Base-by-base conservation (phyloP, 2,797 vertebrate genomes). In the Dipus sagitta region DNA sequence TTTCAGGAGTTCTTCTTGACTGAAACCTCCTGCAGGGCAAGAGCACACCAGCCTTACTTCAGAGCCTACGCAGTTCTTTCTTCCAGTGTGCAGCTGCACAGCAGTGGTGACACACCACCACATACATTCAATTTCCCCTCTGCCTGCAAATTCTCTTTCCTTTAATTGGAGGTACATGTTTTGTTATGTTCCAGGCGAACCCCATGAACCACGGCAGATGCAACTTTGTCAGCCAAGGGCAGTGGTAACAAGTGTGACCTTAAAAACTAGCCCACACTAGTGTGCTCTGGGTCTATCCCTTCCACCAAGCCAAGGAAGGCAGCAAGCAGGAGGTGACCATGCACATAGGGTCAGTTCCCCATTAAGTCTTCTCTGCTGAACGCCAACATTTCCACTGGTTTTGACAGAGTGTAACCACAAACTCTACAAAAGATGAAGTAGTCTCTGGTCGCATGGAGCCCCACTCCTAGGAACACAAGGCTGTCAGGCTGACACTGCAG, bases 1-100 rank as follows among this genome's bases (percentile, higher is more conserved):
- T 96, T 99, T 99, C 1, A 99, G 98, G 77, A 99, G 97, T 86
- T 99, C 99, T 2, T 99, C 99, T 72, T 97, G 96, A 2, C 97
- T 98, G 96, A 99, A 99, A 28, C 98, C 98, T 94, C 98, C 99
- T 99, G 68, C 0, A 1, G 54, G 18, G 21, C 78, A 74, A 97
- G 86, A 71, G 24, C 79, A 92, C 89, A 24, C 64, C 90, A 18
- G 67, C 9, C 62, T 65, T 70, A 34, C 9, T 84, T 86, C 28
- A 90, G 82, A 82, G 47, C 6, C 47, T n/a, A 32, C 1, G 3
- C 0, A 14, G 6, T 75, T 26, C 74, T 42, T 72, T 81, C 47
- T 47, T 5, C 3, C 54, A 21, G 12, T 14, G 77, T n/a, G 26
- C n/a, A 72, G 52, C 6, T 24, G 42, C 34, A 47, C 4, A 1